phyloP scores from a whole-genome alignment of 2,113 vertebrate species.

The Steatornis caripensis region DNA sequence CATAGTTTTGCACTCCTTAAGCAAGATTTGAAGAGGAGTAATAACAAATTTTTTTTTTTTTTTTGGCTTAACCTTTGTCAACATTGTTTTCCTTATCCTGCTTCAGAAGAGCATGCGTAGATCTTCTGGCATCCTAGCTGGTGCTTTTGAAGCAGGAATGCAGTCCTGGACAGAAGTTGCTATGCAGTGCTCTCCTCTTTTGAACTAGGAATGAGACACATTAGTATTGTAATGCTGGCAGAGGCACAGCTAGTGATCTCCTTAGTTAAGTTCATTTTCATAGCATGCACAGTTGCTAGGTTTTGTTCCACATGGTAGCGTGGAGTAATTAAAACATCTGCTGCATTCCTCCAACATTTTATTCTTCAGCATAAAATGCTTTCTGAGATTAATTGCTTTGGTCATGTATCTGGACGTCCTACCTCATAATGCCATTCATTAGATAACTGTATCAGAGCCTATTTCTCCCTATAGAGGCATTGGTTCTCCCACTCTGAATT shows the following conservation, averaged over 20 bases:
- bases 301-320: background rate
- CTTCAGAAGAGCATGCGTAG: background rate
- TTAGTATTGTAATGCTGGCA: background rate
- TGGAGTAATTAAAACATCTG: background rate
- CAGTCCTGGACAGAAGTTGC: background rate
- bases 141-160: background rate
- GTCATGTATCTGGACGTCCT: background rate
- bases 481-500: background rate
- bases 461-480: background rate
- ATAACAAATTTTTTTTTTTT: background rate
- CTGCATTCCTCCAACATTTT: background rate
- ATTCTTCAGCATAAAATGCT: background rate
- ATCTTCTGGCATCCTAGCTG: background rate
- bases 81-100: background rate
- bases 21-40: background rate
- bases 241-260: background rate
- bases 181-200: background rate
- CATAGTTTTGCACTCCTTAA: background rate
- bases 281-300: background rate
- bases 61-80: background rate
- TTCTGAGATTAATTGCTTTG: background rate
- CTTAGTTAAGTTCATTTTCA: background rate
- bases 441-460: background rate
- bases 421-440: background rate
- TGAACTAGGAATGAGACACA: background rate